Percentiles rank a stretch among this genome's conserved stretches.
Evolutionary conservation across 1,140 invertebrate genomes (phyloP).

Genomic region (Drosophila fuyamai): DNA sequence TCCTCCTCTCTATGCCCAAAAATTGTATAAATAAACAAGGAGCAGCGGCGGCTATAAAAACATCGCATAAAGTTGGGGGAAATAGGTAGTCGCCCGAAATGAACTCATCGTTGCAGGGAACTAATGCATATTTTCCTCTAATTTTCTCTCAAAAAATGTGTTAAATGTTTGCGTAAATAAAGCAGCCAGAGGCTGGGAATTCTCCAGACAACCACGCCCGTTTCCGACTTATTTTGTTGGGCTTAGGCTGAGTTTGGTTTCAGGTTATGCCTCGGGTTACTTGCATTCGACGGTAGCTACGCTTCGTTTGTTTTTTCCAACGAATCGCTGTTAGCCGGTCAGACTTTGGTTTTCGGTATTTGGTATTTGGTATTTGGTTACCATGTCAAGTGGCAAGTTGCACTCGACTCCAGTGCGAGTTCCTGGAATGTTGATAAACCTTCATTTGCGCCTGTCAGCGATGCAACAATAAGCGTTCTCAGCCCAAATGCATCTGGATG

Average conservation of each 20-base stretch:
- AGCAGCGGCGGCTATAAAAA: conserved; percentile 56
- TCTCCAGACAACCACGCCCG: conserved; percentile 28
- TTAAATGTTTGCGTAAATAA: conserved; percentile 82
- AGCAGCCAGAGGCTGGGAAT: conserved; percentile 29
- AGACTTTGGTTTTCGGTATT: conserved; percentile 53
- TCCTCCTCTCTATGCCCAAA: conserved; percentile 39
- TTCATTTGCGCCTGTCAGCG: not conserved
- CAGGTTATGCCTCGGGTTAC: conserved; percentile 54
- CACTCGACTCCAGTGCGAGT: conserved; percentile 48
- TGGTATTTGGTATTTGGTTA: conserved; percentile 70
- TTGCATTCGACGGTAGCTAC: conserved; percentile 63
- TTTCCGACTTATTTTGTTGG: not conserved
- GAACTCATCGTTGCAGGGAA: conserved; percentile 56
- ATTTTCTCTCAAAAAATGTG: conserved; percentile 74
- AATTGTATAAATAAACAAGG: conserved; percentile 78
- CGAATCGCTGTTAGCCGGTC: conserved; percentile 55
- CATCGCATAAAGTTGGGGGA: conserved; percentile 24
- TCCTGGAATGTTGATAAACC: conserved; percentile 55
- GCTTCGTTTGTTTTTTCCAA: conserved; percentile 70
- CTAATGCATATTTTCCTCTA: conserved; percentile 69
- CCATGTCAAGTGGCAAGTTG: conserved; percentile 71
- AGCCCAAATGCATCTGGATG: conserved; percentile 14
- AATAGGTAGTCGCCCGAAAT: conserved; percentile 25
- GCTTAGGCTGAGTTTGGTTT: conserved; percentile 8
- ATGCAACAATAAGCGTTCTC: conserved; percentile 14